Percentiles rank a stretch among this genome's conserved stretches.
These are phyloP conservation scores for Crotalus viridis DNA, from an alignment of 2,113 vertebrate species.

Conservation along the genomic window DNA sequence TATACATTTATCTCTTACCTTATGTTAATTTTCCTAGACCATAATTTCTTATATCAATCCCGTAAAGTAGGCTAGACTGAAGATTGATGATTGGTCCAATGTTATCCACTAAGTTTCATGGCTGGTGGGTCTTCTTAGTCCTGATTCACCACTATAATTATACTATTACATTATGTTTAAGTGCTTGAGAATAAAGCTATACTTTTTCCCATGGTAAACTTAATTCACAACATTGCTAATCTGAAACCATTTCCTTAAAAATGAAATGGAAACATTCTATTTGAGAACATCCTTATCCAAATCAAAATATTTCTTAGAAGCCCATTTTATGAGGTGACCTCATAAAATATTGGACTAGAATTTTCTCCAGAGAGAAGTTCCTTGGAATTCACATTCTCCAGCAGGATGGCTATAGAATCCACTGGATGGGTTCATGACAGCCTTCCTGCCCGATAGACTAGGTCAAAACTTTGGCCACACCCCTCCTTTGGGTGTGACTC, in stretches of 20 bases:
- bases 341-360: neutral
- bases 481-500: no score
- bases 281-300: slow-evolving; percentile 36
- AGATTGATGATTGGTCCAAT: neutral
- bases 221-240: slow-evolving; percentile 54
- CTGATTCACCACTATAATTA: slow-evolving; percentile 9
- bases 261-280: slow-evolving; percentile 50
- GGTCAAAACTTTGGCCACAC: no score
- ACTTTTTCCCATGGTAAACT: slow-evolving; percentile 50
- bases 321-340: neutral
- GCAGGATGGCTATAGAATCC: no score
- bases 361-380: neutral
- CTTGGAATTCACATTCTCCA: neutral
- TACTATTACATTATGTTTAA: slow-evolving; percentile 50
- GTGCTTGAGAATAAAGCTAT: slow-evolving; percentile 60
- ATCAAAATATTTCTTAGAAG: neutral
- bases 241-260: slow-evolving; percentile 56
- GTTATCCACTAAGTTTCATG: neutral
- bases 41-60: neutral
- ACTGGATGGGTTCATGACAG: no score
- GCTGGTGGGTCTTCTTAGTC: neutral
- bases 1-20: neutral
- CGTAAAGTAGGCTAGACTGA: neutral
- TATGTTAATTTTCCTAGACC: neutral
- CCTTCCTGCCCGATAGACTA: no score